These are phyloP conservation scores for Sitophilus oryzae DNA, from an alignment of 1,140 invertebrate genomes.

Conservation along the genomic window DNA sequence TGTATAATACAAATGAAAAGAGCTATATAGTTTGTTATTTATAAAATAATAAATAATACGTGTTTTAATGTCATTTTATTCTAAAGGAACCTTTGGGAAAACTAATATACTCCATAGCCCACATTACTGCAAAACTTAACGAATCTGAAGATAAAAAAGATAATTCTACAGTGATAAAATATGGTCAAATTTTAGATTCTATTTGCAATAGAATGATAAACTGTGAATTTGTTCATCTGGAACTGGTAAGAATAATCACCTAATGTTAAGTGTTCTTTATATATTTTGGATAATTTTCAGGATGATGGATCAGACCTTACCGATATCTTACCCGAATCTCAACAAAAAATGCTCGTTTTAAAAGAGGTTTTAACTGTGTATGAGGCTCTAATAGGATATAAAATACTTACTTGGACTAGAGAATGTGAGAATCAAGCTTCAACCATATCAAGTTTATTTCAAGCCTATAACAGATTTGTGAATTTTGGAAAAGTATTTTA, in stretches of 20 bases:
- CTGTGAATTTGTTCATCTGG: constrained; percentile 42
- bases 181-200: constrained; percentile 30
- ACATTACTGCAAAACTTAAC: constrained; percentile 33
- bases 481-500: constrained; percentile 45
- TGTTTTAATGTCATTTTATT: not conserved
- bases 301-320: constrained; percentile 45
- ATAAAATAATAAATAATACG: not conserved
- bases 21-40: not conserved
- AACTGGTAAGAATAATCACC: constrained; percentile 41
- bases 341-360: constrained; percentile 45
- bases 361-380: constrained; percentile 45
- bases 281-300: too few relatives aligned
- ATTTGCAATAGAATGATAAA: constrained; percentile 36
- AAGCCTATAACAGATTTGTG: constrained; percentile 44
- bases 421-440: constrained; percentile 39
- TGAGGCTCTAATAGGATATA: constrained; percentile 50
- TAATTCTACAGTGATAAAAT: constrained; percentile 29
- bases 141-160: constrained; percentile 30
- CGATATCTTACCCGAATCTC: constrained; percentile 45
- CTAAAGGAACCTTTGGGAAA: constrained; percentile 42
- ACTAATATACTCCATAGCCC: constrained; percentile 35
- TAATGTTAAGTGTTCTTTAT: not conserved
- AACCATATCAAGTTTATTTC: constrained; percentile 44
- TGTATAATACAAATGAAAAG: not conserved
- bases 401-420: constrained; percentile 43